Conservation (phyloP, 1,140 invertebrate species). For the Theocolax elegans region DNA sequence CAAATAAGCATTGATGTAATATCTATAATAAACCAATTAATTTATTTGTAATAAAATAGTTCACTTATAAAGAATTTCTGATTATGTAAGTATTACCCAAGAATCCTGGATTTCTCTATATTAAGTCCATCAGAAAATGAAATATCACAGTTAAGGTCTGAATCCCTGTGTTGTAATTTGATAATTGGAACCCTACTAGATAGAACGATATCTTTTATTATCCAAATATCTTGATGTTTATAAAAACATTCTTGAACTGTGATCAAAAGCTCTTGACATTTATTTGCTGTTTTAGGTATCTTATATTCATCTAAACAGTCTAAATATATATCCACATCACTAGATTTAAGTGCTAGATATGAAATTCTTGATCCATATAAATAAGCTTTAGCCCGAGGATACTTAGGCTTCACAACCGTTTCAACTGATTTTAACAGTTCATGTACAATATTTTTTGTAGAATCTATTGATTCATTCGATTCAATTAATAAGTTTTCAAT, state of each 20-base stretch:
- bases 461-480: background rate
- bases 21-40: conserved; percentile 47
- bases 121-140: conserved; percentile 68
- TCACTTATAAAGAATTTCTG: background rate
- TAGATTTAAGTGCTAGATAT: conserved; percentile 58
- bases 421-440: conserved; percentile 31
- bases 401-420: conserved; percentile 25
- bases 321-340: conserved; percentile 67
- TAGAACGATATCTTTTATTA: conserved; percentile 29
- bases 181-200: conserved; percentile 67
- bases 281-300: background rate
- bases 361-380: conserved; percentile 65
- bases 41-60: background rate
- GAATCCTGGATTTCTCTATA: conserved; percentile 67
- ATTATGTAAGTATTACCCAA: conserved; percentile 51
- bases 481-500: conserved; percentile 23
- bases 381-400: conserved; percentile 49
- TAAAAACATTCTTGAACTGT: conserved; percentile 23
- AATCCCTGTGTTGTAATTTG: conserved; percentile 62
- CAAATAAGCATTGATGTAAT: conserved; percentile 56
- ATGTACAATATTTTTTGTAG: background rate
- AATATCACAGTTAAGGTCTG: conserved; percentile 67
- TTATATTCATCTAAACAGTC: conserved; percentile 55
- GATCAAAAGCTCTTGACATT: conserved; percentile 3
- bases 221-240: conserved; percentile 40